Percentiles rank a stretch among this genome's conserved stretches.
These are phyloP conservation scores for Eudorcas thomsonii DNA, from an alignment of 2,113 vertebrate genomes.

Conservation along the genomic window DNA sequence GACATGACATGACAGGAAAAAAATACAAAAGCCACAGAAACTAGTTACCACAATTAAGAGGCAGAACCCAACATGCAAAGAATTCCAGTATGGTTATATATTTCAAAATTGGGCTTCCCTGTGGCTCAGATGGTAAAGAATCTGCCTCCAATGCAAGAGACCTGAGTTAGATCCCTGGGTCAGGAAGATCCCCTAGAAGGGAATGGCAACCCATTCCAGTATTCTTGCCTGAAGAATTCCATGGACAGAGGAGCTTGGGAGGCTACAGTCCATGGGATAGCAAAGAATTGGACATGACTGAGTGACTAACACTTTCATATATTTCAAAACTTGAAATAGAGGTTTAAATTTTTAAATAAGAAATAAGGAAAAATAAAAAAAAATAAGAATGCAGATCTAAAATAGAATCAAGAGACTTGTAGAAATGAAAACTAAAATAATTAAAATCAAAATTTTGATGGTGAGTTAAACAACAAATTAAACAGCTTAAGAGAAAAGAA, in stretches of 20 bases:
- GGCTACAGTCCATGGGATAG: neutral
- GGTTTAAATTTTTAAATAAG: neutral
- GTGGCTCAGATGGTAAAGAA: neutral
- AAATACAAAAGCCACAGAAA: neutral
- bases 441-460: neutral
- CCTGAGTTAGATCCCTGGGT: neutral
- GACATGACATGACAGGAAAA: neutral
- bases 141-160: neutral
- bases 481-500: neutral
- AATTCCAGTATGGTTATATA: neutral
- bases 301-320: neutral
- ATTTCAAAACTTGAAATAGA: conserved; percentile 22
- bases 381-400: neutral
- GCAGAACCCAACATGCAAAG: neutral
- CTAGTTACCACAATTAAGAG: neutral
- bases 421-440: neutral
- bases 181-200: neutral
- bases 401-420: neutral
- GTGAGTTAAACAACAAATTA: neutral
- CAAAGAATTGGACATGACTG: neutral
- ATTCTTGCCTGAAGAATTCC: neutral
- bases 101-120: neutral
- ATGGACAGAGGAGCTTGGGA: neutral
- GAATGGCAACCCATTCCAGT: neutral
- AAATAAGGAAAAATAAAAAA: neutral